phyloP scores from a whole-genome alignment of 2,113 vertebrate genomes.

The Dromas ardeola region DNA sequence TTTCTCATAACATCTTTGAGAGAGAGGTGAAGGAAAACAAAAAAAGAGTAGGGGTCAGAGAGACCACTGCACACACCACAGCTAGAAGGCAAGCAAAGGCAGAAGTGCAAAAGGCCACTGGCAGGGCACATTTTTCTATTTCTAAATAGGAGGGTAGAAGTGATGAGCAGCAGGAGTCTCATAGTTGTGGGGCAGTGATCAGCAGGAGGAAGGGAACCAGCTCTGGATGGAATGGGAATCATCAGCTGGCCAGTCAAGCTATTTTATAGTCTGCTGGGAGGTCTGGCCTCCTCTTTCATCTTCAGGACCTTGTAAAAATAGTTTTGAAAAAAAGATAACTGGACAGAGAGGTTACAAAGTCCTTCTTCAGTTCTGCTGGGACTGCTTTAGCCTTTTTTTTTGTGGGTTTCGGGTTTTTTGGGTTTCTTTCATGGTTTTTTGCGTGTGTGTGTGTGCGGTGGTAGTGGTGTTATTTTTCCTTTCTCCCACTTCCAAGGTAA shows the following conservation, averaged over 20 bases:
- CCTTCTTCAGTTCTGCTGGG: neutral
- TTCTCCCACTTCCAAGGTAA: slow-evolving; percentile 27
- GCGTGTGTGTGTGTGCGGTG: too few species aligned
- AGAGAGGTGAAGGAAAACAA: neutral
- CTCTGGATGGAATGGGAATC: neutral
- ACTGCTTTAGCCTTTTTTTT: neutral
- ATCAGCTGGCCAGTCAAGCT: neutral
- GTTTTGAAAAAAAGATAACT: neutral
- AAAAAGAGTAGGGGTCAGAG: neutral
- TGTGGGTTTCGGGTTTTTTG: neutral
- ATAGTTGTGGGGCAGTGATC: neutral
- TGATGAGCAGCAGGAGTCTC: slow-evolving; percentile 31
- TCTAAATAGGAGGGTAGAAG: neutral
- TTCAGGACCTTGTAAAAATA: slow-evolving; percentile 34
- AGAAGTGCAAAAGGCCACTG: slow-evolving; percentile 18
- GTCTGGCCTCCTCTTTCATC: neutral
- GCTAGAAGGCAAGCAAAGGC: slow-evolving; percentile 7
- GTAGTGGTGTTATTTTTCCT: neutral
- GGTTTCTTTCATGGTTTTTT: neutral
- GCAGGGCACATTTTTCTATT: slow-evolving; percentile 10
- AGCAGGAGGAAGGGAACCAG: slow-evolving; percentile 26
- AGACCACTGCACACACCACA: neutral
- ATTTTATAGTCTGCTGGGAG: neutral
- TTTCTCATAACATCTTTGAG: slow-evolving; percentile 9
- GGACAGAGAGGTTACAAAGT: slow-evolving; percentile 36